These are phyloP conservation scores for Paratrypauchen microcephalus DNA, from an alignment of 2,797 vertebrate species.

Conservation along the genomic window DNA sequence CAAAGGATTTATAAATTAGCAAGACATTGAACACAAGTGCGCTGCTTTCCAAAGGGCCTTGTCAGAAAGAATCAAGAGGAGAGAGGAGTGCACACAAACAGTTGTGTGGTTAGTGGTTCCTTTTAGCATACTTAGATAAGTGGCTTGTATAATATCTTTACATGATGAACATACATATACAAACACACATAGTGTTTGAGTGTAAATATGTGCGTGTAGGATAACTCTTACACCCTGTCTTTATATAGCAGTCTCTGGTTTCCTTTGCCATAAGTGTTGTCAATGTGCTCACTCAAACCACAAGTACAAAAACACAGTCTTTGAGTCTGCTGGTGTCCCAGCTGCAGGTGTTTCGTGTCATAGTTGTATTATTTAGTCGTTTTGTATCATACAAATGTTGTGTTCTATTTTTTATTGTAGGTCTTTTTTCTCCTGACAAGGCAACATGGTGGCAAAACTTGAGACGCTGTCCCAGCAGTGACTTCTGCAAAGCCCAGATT, in stretches of 20 bases:
- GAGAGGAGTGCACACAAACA: constrained; percentile 75
- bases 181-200: constrained; percentile 73
- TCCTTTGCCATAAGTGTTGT: constrained; percentile 65
- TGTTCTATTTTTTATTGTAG: background rate
- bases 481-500: constrained; percentile 39
- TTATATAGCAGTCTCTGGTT: constrained; percentile 66
- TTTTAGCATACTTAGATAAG: constrained; percentile 80
- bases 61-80: constrained; percentile 68
- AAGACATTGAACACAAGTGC: constrained; percentile 61
- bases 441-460: constrained; percentile 55
- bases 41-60: constrained; percentile 77
- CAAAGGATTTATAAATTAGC: constrained; percentile 78
- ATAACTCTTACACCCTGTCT: constrained; percentile 80
- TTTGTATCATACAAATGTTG: constrained; percentile 1
- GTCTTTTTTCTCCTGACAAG: constrained; percentile 44
- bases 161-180: constrained; percentile 78
- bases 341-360: constrained; percentile 41
- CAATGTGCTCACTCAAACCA: constrained; percentile 40
- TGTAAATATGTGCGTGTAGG: constrained; percentile 80
- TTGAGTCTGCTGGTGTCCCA: constrained; percentile 49
- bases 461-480: constrained; percentile 70
- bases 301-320: constrained; percentile 33
- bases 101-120: constrained; percentile 85
- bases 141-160: constrained; percentile 81
- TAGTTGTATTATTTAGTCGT: constrained; percentile 30